Percentiles rank a stretch among this genome's conserved stretches.
Evolutionary conservation across 1,140 invertebrate genomes (phyloP).

Genomic region (Listronotus bonariensis): DNA sequence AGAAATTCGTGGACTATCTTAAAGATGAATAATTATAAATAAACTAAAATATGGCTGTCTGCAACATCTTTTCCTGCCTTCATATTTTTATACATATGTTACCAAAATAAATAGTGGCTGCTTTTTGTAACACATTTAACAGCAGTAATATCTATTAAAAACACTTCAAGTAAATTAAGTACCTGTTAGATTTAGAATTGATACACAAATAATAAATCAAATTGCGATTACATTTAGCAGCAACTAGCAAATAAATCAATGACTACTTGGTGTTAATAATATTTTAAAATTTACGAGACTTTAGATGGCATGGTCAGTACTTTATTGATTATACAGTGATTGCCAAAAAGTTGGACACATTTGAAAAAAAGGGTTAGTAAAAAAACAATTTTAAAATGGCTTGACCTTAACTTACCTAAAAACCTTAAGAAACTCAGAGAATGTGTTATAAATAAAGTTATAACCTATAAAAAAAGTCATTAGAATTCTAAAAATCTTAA

Average conservation of each 20-base stretch:
- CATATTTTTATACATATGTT: not conserved
- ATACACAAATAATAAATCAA: slow-evolving; percentile 36
- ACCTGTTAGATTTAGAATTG: slow-evolving; percentile 26
- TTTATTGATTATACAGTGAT: too few species aligned
- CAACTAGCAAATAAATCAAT: slow-evolving; percentile 11
- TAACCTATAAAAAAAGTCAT: too few species aligned
- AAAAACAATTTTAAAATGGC: too few species aligned
- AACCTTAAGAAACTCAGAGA: too few species aligned
- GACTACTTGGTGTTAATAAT: slow-evolving; percentile 18
- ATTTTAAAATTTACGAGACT: slow-evolving; percentile 9
- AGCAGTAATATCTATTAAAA: slow-evolving; percentile 23
- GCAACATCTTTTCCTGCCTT: not conserved
- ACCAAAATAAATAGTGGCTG: not conserved
- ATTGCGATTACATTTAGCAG: slow-evolving; percentile 28
- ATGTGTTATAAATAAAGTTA: too few species aligned
- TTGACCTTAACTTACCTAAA: too few species aligned
- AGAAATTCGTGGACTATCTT: too few species aligned
- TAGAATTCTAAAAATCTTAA: too few species aligned
- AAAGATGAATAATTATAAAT: too few species aligned
- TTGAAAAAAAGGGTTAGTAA: too few species aligned
- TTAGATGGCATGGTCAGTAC: not conserved
- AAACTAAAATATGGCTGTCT: too few species aligned
- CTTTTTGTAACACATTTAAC: not conserved
- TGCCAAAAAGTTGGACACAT: too few species aligned
- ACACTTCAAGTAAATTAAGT: slow-evolving; percentile 27